Evolutionary conservation across 1,140 invertebrate species (phyloP).

Genomic region (Bombus balteatus): DNA sequence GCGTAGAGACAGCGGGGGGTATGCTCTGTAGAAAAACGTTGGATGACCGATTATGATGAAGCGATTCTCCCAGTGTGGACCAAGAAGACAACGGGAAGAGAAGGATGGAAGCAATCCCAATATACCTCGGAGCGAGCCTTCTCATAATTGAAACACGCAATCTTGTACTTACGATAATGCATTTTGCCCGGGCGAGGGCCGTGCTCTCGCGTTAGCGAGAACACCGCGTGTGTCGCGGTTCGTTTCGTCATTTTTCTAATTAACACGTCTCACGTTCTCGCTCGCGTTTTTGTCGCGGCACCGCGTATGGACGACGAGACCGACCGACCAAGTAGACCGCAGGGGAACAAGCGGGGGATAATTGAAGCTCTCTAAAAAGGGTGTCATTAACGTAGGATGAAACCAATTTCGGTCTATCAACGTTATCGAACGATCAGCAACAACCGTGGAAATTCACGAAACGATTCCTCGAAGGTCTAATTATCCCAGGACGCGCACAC

Average conservation of each 20-base stretch:
- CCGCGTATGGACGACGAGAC: not conserved
- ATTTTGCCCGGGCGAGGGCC: constrained; percentile 46
- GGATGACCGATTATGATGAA: constrained; percentile 83
- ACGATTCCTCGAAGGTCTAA: not conserved
- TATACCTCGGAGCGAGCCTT: constrained; percentile 66
- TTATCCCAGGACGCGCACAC: not conserved
- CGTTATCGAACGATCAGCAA: not conserved
- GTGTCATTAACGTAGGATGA: constrained; percentile 9
- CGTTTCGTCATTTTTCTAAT: constrained; percentile 52
- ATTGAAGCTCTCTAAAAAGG: not conserved
- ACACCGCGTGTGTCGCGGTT: constrained; percentile 22
- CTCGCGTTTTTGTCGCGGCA: not conserved
- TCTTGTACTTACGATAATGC: constrained; percentile 77
- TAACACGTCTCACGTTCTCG: constrained; percentile 41
- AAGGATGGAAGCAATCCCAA: constrained; percentile 69
- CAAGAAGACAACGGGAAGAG: constrained; percentile 42
- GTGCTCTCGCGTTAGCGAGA: not conserved
- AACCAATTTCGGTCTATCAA: constrained; percentile 25
- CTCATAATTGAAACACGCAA: constrained; percentile 81
- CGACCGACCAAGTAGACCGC: not conserved
- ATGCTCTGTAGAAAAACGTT: constrained; percentile 72
- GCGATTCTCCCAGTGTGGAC: constrained; percentile 73
- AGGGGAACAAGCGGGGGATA: not conserved
- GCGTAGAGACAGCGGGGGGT: constrained; percentile 74
- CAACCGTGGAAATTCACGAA: constrained; percentile 9